Base-by-base conservation (phyloP, 1,140 invertebrate species). In the Drosophila tani region DNA sequence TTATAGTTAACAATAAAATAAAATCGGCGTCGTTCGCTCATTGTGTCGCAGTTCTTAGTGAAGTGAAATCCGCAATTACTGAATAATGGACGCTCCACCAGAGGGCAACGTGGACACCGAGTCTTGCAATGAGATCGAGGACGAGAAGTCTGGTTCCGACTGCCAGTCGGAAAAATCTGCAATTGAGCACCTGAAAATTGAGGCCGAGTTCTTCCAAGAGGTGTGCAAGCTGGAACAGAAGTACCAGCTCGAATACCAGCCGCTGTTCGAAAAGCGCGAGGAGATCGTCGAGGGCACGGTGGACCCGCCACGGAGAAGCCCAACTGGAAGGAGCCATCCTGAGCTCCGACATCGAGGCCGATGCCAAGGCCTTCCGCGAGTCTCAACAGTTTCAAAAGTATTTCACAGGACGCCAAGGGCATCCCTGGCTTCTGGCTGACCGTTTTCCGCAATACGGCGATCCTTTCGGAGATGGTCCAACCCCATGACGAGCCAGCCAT, bases 401-500 rank as follows among this genome's bases (percentile, higher is more conserved):
- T 92, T 67, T 73, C 86, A 41, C 92, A 94, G 57, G 93, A 97
- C 92, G 93, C 95, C 1, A 97, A 96, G 92, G 99, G 99, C 27
- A 97, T 99, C 92, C 98, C 98, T 3, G 96, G 98, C 58, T 99
- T 99, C 94, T 99, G 99, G 99, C 94, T 99, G 59, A 99, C 97
- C 8, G 97, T 98, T 91, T 98, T 99, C 93, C 98, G 97, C 88
- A 99, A 99, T 94, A 97, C 98, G n/a, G 96, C 96, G 32, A 95
- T 98, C 92, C 93, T 99, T 41, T 95, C 96, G 60, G 98, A 99
- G 87, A 98, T 99, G 96, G 95, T 99, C 56, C 96, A 98, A 91
- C 96, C 98, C 78, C 96, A 98, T 91, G 99, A 99, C 94, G 97
- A 99, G 91, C 97, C 98, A 1, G 98, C 99, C 87, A 93, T 99